Percentiles rank a stretch among this genome's conserved stretches.
Evolutionary conservation across 2,113 vertebrate genomes (phyloP).

Genomic region (Nasalis larvatus): DNA sequence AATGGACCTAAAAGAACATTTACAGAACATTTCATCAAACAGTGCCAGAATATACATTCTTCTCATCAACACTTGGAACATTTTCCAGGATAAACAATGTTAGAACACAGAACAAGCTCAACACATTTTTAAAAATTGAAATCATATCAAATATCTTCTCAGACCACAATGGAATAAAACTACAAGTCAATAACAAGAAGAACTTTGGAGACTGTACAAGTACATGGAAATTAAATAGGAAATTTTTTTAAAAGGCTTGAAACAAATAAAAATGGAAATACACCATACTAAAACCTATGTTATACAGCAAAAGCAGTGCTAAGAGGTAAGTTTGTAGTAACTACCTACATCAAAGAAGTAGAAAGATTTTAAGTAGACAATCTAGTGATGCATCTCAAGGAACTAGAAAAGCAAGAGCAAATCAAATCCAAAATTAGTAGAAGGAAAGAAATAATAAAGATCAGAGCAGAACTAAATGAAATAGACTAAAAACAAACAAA

Average conservation of each 20-base stretch:
- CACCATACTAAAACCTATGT: neutral
- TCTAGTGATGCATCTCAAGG: neutral
- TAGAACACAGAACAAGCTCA: neutral
- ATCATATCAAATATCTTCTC: neutral
- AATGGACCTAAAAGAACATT: neutral
- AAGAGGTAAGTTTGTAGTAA: neutral
- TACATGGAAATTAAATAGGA: neutral
- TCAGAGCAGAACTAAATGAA: neutral
- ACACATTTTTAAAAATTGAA: neutral
- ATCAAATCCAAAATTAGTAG: neutral
- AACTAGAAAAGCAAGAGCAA: neutral
- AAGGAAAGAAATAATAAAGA: neutral
- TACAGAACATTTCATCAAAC: neutral
- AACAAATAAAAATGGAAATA: neutral
- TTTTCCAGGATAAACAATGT: neutral
- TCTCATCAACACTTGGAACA: neutral
- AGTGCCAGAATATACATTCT: neutral
- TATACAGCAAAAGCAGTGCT: neutral
- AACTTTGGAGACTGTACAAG: neutral
- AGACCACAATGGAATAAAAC: neutral
- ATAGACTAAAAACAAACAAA: neutral
- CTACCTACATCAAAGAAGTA: neutral
- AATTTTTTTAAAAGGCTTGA: neutral
- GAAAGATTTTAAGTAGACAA: neutral
- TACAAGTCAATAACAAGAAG: neutral